phyloP scores from a whole-genome alignment of 2,888 invertebrate genomes.

The Thecocarcelia acutangulata region DNA sequence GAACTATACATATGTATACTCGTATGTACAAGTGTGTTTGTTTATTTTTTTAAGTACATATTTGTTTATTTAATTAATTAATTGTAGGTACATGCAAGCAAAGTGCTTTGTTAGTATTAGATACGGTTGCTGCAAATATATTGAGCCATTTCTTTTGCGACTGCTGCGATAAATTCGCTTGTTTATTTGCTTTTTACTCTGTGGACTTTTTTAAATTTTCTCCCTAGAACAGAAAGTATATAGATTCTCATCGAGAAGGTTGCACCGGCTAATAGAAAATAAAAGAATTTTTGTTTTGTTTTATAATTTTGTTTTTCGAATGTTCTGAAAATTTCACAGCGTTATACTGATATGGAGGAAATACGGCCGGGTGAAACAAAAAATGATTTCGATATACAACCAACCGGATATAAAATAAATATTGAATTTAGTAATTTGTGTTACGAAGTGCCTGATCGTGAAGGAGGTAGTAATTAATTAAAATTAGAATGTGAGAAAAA shows the following conservation, averaged over 20 bases:
- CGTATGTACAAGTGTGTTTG: too few relatives aligned
- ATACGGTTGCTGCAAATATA: slow-evolving; percentile 9
- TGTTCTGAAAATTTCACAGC: not conserved
- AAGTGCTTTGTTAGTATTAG: slow-evolving; percentile 2
- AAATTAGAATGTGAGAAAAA: not conserved
- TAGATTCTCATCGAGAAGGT: slow-evolving; percentile 29
- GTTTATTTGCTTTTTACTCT: slow-evolving; percentile 4
- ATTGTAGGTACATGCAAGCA: not conserved
- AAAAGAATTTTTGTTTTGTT: not conserved
- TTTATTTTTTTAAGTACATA: too few relatives aligned
- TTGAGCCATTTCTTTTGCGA: slow-evolving; percentile 20
- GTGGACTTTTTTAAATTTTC: slow-evolving; percentile 1
- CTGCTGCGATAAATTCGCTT: slow-evolving; percentile 10
- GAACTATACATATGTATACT: too few relatives aligned
- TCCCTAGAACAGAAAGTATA: slow-evolving; percentile 37
- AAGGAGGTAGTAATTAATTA: slow-evolving; percentile 32
- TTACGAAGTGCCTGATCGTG: slow-evolving; percentile 47
- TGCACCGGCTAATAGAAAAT: not conserved
- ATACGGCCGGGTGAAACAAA: slow-evolving; percentile 10
- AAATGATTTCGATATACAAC: slow-evolving; percentile 42
- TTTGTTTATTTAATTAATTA: too few relatives aligned
- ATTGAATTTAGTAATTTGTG: slow-evolving; percentile 59
- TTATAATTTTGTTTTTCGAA: not conserved
- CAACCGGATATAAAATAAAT: slow-evolving; percentile 45
- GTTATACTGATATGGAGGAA: slow-evolving; percentile 34